Evolutionary conservation across 2,113 vertebrate genomes (phyloP).

Genomic region (Semnornis frantzii): DNA sequence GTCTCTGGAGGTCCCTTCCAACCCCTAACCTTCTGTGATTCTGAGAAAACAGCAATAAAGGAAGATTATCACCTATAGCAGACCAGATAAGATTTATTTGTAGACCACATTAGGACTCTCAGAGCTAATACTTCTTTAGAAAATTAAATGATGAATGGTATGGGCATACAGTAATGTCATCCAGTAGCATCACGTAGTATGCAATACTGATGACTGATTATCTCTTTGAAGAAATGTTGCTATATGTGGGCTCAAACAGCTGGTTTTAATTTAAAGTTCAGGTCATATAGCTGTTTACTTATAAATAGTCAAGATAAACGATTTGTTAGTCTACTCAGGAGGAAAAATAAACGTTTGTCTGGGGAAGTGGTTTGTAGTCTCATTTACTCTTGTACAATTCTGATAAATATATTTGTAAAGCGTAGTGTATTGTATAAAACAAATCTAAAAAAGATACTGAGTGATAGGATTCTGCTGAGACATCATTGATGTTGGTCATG

Average conservation of each 20-base stretch:
- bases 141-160: not conserved
- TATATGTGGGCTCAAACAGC: not conserved
- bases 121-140: not conserved
- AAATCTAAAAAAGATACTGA: not conserved
- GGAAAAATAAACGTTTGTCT: not conserved
- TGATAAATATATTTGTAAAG: constrained; percentile 18
- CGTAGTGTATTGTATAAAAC: not conserved
- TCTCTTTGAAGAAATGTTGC: not conserved
- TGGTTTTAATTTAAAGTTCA: not conserved
- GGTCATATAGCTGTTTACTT: not conserved
- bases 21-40: too few species aligned
- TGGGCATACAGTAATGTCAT: not conserved
- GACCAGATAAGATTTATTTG: not conserved
- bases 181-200: not conserved
- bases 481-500: not conserved
- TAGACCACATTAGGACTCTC: not conserved
- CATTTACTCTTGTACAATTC: not conserved
- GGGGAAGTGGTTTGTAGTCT: not conserved
- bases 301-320: not conserved
- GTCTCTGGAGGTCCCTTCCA: too few species aligned
- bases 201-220: not conserved
- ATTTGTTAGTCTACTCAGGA: not conserved
- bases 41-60: not conserved
- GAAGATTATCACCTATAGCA: not conserved
- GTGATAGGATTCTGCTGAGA: not conserved